Evolutionary conservation across 2,113 vertebrate genomes (phyloP), one percentile per base, ranked within the genome.

Genomic region (Datnioides undecimradiatus): DNA sequence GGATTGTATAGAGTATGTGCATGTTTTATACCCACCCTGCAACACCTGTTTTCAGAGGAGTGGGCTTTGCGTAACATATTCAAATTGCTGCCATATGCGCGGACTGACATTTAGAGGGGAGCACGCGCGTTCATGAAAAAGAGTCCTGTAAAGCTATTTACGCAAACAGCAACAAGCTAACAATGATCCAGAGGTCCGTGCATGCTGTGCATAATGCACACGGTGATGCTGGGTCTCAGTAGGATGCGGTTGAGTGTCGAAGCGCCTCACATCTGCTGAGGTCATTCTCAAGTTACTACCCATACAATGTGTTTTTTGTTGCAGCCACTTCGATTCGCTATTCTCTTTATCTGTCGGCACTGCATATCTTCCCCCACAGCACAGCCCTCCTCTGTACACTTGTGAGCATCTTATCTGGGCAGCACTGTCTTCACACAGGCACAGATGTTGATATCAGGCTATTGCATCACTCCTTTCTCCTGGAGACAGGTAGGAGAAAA

Each of bases 381-480:
- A 33, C 73, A 62, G 54, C 19, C 77, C 59, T 73, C 70, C 34
- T 78, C 80, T 64, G 54, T 49, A 57, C 73, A 83, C 51, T 49
- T 41, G 60, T 48, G 73, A 78, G 60, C 31, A 11, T 57, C 76
- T 86, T 88, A 88, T 90, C 85, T 79, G 74, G 71, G 60, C 79
- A 74, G 60, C 29, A 21, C 73, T 60, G 77, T 83, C 83, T 86
- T 60, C 84, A 57, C 38, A 65, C 29, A 71, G 55, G 34, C 69
- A 73, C 65, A 81, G 77, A 82, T 84, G 77, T 77, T 83, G 73
- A 83, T 89, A 93, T 91, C 85, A 79, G 78, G 34, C 59, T 48
- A 40, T 90, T 88, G 84, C 87, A 88, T 91, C 88, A 88, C 43
- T 65, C 58, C 40, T 74, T 81, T 80, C 76, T 85, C 66, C 71